phyloP scores from a whole-genome alignment of 1,140 invertebrate genomes.

The Brachionus sp. region DNA sequence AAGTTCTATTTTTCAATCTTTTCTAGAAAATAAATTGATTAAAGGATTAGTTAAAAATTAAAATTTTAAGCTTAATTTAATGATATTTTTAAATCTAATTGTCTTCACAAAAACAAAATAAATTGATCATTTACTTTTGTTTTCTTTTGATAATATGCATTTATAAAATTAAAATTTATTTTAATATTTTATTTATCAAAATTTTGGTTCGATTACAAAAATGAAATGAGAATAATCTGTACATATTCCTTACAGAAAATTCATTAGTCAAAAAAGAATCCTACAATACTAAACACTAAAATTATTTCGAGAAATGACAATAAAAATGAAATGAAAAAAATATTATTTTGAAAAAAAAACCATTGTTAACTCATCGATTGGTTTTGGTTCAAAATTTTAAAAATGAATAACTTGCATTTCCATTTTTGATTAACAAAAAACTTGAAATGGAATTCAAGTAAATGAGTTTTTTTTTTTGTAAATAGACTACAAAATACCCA shows the following conservation, averaged over 20 bases:
- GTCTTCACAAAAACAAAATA: not conserved
- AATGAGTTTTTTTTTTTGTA: not conserved
- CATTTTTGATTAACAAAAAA: conserved; percentile 6
- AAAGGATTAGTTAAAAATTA: too few relatives aligned
- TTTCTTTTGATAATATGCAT: too few relatives aligned
- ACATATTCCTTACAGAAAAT: not conserved
- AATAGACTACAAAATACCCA: not conserved
- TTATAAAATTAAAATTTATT: too few relatives aligned
- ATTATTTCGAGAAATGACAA: not conserved
- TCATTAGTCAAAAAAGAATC: not conserved
- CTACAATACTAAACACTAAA: not conserved
- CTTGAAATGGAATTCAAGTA: not conserved
- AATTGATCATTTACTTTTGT: too few relatives aligned
- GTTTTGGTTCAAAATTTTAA: not conserved
- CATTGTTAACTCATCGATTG: not conserved
- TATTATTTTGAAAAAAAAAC: not conserved
- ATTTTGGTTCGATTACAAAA: conserved; percentile 22
- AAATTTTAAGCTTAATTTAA: too few relatives aligned
- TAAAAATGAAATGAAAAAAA: not conserved
- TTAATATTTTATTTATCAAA: conserved; percentile 1
- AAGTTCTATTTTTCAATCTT: too few relatives aligned
- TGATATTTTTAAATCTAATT: not conserved
- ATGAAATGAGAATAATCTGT: conserved; percentile 4
- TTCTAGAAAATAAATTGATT: too few relatives aligned
- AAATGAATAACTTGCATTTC: not conserved